Evolutionary conservation across 2,888 invertebrate genomes (phyloP).

Genomic region (Tiphia femorata): DNA sequence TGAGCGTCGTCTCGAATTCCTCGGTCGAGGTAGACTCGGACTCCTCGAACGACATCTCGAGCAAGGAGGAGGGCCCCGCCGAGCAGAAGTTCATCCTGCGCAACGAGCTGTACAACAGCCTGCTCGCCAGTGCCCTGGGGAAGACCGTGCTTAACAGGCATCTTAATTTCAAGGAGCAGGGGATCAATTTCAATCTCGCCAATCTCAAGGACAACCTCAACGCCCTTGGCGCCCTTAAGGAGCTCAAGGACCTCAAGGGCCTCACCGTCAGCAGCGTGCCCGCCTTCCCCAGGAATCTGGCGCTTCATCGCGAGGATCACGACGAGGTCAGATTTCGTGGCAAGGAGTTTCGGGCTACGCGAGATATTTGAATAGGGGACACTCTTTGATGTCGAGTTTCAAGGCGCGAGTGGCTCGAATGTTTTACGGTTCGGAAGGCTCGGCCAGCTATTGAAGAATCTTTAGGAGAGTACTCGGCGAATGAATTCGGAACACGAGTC

Average conservation of each 20-base stretch:
- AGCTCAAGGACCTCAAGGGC: conserved; percentile 65
- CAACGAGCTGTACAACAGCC: conserved; percentile 83
- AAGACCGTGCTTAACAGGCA: conserved; percentile 67
- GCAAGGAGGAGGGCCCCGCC: conserved; percentile 53
- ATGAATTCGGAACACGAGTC: too few species aligned
- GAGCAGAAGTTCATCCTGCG: conserved; percentile 75
- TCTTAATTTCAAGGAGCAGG: conserved; percentile 61
- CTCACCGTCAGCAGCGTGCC: conserved; percentile 66
- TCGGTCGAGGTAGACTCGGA: conserved; percentile 67
- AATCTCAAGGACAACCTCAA: conserved; percentile 63
- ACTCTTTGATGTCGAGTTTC: too few species aligned
- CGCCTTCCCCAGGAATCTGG: conserved; percentile 67
- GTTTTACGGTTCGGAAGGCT: too few species aligned
- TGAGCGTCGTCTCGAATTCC: conserved; percentile 66
- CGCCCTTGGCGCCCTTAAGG: conserved; percentile 64
- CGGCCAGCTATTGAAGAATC: too few species aligned
- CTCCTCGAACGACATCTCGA: conserved; percentile 61
- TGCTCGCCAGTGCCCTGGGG: conserved; percentile 80
- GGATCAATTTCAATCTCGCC: conserved; percentile 56
- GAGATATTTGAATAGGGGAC: too few species aligned
- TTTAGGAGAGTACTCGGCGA: too few species aligned
- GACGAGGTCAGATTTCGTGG: conserved; percentile 66
- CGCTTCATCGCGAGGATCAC: conserved; percentile 62
- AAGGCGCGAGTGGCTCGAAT: too few species aligned
- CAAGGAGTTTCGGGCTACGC: too few species aligned